Evolutionary conservation across 1,140 invertebrate genomes (phyloP).

Genomic region (Arion vulgaris): DNA sequence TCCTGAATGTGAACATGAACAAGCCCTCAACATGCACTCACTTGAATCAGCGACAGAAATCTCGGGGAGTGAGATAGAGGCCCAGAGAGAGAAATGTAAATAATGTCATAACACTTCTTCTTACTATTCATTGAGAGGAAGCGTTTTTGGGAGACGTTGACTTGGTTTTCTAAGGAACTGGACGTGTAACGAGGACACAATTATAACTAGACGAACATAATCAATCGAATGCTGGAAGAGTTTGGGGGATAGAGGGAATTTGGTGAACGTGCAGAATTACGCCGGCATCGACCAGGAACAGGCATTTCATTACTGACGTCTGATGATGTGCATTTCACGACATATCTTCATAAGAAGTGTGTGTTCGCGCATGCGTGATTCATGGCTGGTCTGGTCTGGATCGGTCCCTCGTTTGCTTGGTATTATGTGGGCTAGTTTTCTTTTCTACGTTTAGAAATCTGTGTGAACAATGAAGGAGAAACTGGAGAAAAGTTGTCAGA

Average conservation of each 20-base stretch:
- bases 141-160: background rate
- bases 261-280: background rate
- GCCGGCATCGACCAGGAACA: background rate
- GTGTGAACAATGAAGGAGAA: too few relatives aligned
- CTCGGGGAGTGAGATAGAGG: slow-evolving; percentile 11
- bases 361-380: background rate
- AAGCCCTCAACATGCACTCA: background rate
- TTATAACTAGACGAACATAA: slow-evolving; percentile 6
- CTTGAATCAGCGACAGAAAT: background rate
- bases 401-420: background rate
- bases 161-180: background rate
- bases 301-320: slow-evolving; percentile 8
- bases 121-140: slow-evolving; percentile 7
- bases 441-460: too few relatives aligned
- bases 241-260: background rate
- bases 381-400: background rate
- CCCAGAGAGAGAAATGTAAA: slow-evolving; percentile 13
- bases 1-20: background rate
- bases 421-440: too few relatives aligned
- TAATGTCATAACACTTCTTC: slow-evolving; percentile 7
- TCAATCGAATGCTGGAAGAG: slow-evolving; percentile 7
- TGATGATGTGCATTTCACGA: slow-evolving; percentile 3
- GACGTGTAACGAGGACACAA: slow-evolving; percentile 4
- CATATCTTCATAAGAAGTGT: background rate
- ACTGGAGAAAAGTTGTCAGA: too few relatives aligned